These are phyloP conservation scores for Bemisia tabaci DNA, from an alignment of 1,140 invertebrate species.

Conservation along the genomic window DNA sequence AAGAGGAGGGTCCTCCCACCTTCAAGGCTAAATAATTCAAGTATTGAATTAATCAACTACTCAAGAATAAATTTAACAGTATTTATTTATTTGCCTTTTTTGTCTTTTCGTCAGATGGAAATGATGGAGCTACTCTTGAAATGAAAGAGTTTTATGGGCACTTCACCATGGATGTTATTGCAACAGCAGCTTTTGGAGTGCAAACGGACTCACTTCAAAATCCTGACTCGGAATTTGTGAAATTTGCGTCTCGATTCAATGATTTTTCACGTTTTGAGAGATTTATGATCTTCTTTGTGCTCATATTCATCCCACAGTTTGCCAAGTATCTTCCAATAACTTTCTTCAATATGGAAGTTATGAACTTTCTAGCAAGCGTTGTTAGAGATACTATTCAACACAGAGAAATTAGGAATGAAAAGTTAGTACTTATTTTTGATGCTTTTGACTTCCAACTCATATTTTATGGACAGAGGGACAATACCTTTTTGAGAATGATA, in stretches of 20 bases:
- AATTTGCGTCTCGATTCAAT: constrained; percentile 18
- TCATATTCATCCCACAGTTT: constrained; percentile 16
- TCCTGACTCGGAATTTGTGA: constrained; percentile 26
- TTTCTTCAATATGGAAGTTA: constrained; percentile 20
- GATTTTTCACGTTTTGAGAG: constrained; percentile 14
- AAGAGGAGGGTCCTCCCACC: too few species aligned
- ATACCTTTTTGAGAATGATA: neutral
- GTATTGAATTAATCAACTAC: too few species aligned
- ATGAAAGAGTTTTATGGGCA: constrained; percentile 31
- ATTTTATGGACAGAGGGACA: neutral
- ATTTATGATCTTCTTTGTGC: constrained; percentile 14
- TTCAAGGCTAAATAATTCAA: too few species aligned
- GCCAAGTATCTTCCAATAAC: constrained; percentile 15
- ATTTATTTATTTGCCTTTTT: constrained; percentile 12
- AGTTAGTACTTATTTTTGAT: constrained; percentile 3
- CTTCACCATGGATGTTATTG: constrained; percentile 34
- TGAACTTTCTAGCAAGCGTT: constrained; percentile 16
- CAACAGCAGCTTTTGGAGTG: constrained; percentile 31
- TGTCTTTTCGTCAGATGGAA: constrained; percentile 21
- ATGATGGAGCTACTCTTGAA: constrained; percentile 22
- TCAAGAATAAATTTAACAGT: too few species aligned
- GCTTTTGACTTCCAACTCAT: neutral
- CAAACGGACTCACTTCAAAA: constrained; percentile 26
- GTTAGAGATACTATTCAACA: constrained; percentile 15
- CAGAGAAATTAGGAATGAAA: constrained; percentile 10